These are phyloP conservation scores for Meloidogyne chitwoodi DNA, from an alignment of 1,140 invertebrate species.

Conservation along the genomic window DNA sequence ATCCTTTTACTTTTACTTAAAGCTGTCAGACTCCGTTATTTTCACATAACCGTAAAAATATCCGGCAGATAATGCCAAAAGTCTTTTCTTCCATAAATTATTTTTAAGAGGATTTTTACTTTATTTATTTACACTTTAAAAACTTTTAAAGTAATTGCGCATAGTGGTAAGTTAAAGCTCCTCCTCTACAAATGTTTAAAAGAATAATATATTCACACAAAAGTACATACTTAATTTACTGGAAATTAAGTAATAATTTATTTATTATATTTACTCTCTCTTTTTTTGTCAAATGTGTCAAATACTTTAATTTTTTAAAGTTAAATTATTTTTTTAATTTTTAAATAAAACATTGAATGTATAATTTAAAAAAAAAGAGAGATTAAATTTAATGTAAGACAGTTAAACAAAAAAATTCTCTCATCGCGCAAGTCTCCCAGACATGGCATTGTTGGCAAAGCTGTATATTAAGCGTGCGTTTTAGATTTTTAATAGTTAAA, in stretches of 20 bases:
- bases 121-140: too few relatives aligned
- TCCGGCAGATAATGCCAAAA: constrained; percentile 2
- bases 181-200: background rate
- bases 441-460: background rate
- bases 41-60: background rate
- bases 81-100: background rate
- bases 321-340: too few relatives aligned
- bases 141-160: background rate
- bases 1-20: background rate
- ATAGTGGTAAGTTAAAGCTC: background rate
- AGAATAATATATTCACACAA: background rate
- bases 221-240: background rate
- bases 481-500: background rate
- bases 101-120: background rate
- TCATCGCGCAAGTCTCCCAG: background rate
- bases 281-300: too few relatives aligned
- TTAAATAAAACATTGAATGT: too few relatives aligned
- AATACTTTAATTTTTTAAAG: too few relatives aligned
- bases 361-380: background rate
- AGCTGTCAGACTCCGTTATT: background rate
- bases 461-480: background rate
- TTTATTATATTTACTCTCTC: background rate
- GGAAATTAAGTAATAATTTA: background rate
- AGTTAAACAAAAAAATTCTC: background rate
- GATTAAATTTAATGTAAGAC: background rate